These are phyloP conservation scores for Drosophila triauraria DNA, from an alignment of 1,140 invertebrate genomes.

Conservation along the genomic window DNA sequence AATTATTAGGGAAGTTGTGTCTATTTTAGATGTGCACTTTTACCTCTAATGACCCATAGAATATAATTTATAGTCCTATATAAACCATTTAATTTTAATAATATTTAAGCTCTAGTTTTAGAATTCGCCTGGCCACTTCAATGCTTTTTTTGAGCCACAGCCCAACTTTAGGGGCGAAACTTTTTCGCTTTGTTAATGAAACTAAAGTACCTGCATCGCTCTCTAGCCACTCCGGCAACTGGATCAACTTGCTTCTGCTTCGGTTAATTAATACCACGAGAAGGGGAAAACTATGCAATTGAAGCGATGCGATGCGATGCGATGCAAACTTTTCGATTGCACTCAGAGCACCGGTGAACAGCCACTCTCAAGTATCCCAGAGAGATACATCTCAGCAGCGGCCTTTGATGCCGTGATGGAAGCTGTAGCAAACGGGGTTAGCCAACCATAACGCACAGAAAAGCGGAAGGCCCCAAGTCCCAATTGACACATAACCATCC, in stretches of 20 bases:
- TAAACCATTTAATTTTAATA: neutral
- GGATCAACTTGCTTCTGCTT: conserved; percentile 26
- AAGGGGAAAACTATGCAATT: conserved; percentile 44
- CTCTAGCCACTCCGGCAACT: conserved; percentile 40
- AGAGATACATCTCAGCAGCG: conserved; percentile 15
- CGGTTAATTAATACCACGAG: conserved; percentile 67
- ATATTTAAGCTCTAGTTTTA: neutral
- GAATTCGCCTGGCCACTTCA: conserved; percentile 8
- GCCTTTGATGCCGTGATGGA: conserved; percentile 24
- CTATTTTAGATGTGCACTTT: neutral
- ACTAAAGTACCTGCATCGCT: conserved; percentile 52
- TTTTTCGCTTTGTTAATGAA: conserved; percentile 34
- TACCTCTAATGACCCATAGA: neutral
- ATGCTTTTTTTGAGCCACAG: conserved; percentile 17
- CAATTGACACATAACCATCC: conserved; percentile 38
- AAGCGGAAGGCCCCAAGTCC: conserved; percentile 15
- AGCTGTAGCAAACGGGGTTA: conserved; percentile 29
- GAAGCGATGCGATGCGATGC: conserved; percentile 30
- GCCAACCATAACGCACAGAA: conserved; percentile 9
- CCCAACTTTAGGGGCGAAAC: conserved; percentile 53
- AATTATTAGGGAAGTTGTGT: neutral
- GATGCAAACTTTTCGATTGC: conserved; percentile 54
- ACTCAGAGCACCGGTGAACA: conserved; percentile 20
- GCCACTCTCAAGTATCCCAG: conserved; percentile 35
- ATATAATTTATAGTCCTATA: neutral